Evolutionary conservation across 2,888 invertebrate genomes (phyloP).

Genomic region (Chrysopilus asiliformis): DNA sequence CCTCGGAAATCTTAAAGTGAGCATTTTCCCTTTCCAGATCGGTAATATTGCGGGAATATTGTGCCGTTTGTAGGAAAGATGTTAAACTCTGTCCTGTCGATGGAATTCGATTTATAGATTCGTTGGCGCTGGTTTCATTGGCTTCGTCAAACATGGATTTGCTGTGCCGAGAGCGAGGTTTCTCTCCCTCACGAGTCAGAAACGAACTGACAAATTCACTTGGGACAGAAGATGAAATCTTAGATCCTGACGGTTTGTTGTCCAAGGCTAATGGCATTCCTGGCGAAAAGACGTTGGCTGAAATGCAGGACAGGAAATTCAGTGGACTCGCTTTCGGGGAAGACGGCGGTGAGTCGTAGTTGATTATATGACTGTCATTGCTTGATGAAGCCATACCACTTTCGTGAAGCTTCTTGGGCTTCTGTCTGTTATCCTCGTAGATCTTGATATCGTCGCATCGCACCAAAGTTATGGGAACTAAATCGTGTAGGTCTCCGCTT

Average conservation of each 20-base stretch:
- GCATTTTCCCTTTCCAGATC: constrained; percentile 75
- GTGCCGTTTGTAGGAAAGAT: constrained; percentile 56
- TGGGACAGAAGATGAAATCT: constrained; percentile 13
- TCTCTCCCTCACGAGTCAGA: constrained; percentile 28
- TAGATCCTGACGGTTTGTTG: background rate
- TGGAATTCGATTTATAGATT: constrained; percentile 26
- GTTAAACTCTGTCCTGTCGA: constrained; percentile 56
- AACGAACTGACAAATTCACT: constrained; percentile 27
- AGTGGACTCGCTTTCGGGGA: constrained; percentile 7
- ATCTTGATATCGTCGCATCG: constrained; percentile 36
- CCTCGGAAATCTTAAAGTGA: constrained; percentile 73
- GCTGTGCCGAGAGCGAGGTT: constrained; percentile 19
- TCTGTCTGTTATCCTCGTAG: constrained; percentile 26
- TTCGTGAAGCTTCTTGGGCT: constrained; percentile 1
- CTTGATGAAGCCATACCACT: constrained; percentile 7
- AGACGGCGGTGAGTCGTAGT: constrained; percentile 8
- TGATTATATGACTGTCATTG: constrained; percentile 4
- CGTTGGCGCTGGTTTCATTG: constrained; percentile 38
- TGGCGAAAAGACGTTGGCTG: constrained; percentile 9
- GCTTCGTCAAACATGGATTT: constrained; percentile 4
- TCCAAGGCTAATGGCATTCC: background rate
- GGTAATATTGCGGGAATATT: constrained; percentile 55
- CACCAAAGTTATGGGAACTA: constrained; percentile 18
- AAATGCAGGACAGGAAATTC: constrained; percentile 10
- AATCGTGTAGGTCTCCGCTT: constrained; percentile 5